A percentile compares a stretch with the other conserved stretches of the same genome.
Evolutionary conservation across 2,888 invertebrate species (phyloP).

Genomic region (Temnothorax rugatulus): DNA sequence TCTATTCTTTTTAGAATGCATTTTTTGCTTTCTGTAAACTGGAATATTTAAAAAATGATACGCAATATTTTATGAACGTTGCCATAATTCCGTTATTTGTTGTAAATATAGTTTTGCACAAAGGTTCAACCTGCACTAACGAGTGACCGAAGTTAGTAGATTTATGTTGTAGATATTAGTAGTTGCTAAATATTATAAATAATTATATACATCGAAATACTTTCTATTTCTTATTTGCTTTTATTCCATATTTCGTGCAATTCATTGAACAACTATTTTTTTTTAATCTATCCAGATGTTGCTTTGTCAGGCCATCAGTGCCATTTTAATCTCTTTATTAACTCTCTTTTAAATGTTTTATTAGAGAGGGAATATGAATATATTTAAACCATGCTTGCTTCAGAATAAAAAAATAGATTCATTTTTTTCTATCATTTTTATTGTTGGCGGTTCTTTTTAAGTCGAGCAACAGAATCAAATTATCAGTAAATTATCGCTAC

Average conservation of each 20-base stretch:
- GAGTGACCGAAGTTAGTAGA: background rate
- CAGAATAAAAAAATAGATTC: background rate
- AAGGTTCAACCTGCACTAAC: background rate
- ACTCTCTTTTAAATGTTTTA: background rate
- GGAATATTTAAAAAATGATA: background rate
- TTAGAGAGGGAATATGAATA: too few species aligned
- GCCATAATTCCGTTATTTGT: background rate
- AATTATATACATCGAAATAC: background rate
- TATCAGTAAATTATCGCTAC: conserved; percentile 59
- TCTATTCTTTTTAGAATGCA: background rate
- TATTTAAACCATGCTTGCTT: background rate
- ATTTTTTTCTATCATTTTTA: background rate
- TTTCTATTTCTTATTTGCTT: background rate
- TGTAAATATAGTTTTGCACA: conserved; percentile 6
- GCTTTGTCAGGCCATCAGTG: too few species aligned
- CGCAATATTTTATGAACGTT: conserved; percentile 1
- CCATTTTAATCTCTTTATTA: background rate
- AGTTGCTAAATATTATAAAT: background rate
- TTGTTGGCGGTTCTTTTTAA: background rate
- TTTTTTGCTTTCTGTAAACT: conserved; percentile 2
- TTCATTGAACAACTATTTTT: too few species aligned
- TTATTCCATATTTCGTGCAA: background rate
- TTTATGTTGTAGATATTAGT: background rate
- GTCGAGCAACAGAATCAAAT: conserved; percentile 57
- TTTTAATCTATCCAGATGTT: too few species aligned